phyloP scores from a whole-genome alignment of 1,140 invertebrate species.

The Harlomillsia oculata region DNA sequence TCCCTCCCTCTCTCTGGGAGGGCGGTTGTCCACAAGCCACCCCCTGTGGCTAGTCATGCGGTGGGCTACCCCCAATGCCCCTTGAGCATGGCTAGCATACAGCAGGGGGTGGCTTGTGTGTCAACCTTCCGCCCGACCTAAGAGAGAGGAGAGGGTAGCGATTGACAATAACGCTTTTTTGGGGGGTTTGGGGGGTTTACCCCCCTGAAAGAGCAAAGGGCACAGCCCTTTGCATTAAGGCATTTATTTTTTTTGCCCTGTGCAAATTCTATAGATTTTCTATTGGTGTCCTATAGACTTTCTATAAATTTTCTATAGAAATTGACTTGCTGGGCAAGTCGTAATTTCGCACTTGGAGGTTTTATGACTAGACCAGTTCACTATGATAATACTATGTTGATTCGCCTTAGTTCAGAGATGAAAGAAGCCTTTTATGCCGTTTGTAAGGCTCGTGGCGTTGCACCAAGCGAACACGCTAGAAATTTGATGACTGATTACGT shows the following conservation, averaged over 20 bases:
- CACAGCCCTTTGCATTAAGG: not conserved
- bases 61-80: not conserved
- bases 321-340: not conserved
- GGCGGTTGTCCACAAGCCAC: slow-evolving; percentile 4
- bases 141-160: not conserved
- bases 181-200: not conserved
- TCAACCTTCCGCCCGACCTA: not conserved
- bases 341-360: not conserved
- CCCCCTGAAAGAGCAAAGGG: not conserved
- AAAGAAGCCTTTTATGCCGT: slow-evolving; percentile 8
- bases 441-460: slow-evolving; percentile 7
- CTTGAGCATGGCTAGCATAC: not conserved
- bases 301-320: not conserved
- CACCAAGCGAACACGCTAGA: slow-evolving; percentile 7
- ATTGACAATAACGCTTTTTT: not conserved
- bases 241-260: not conserved
- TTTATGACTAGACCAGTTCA: slow-evolving; percentile 6
- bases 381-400: slow-evolving; percentile 7
- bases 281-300: not conserved
- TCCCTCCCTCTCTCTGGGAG: slow-evolving; percentile 6
- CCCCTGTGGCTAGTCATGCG: not conserved
- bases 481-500: slow-evolving; percentile 8
- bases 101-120: not conserved
- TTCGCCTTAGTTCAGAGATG: slow-evolving; percentile 7
- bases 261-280: not conserved